Percentiles rank a stretch among this genome's conserved stretches.
phyloP scores from a whole-genome alignment of 2,888 invertebrate species.

The Halictus ligatus region DNA sequence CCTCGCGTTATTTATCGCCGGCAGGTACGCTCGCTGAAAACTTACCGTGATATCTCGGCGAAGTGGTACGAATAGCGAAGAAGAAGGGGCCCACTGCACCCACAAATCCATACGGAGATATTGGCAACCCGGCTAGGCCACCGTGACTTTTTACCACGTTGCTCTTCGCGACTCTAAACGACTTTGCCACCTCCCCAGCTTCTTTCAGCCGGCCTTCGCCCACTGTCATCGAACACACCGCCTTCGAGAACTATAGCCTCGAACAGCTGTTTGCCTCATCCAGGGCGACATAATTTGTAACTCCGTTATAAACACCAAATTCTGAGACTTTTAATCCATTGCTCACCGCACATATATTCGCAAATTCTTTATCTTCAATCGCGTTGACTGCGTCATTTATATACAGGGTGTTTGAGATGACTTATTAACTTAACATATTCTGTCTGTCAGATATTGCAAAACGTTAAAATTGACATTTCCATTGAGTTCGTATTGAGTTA shows the following conservation, averaged over 20 bases:
- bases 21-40: slow-evolving; percentile 69
- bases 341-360: not conserved
- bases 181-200: not conserved
- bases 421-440: too few relatives aligned
- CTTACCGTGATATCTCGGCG: slow-evolving; percentile 67
- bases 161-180: slow-evolving; percentile 43
- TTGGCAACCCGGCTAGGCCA: slow-evolving; percentile 69
- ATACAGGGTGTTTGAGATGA: too few relatives aligned
- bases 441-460: too few relatives aligned
- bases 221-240: not conserved
- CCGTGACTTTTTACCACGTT: slow-evolving; percentile 34
- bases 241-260: not conserved
- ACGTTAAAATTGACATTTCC: too few relatives aligned
- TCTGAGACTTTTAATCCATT: not conserved
- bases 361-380: not conserved
- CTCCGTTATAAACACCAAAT: not conserved
- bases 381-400: not conserved
- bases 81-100: slow-evolving; percentile 66
- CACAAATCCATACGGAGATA: slow-evolving; percentile 76
- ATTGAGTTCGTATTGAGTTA: too few relatives aligned
- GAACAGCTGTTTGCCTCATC: not conserved
- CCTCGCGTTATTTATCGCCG: slow-evolving; percentile 74
- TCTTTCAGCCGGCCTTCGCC: not conserved
- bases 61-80: slow-evolving; percentile 56
- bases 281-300: not conserved